Conservation (phyloP, 35 echinoderm and acorn worm genomes). For the Heliocidaris erythrogramma region DNA sequence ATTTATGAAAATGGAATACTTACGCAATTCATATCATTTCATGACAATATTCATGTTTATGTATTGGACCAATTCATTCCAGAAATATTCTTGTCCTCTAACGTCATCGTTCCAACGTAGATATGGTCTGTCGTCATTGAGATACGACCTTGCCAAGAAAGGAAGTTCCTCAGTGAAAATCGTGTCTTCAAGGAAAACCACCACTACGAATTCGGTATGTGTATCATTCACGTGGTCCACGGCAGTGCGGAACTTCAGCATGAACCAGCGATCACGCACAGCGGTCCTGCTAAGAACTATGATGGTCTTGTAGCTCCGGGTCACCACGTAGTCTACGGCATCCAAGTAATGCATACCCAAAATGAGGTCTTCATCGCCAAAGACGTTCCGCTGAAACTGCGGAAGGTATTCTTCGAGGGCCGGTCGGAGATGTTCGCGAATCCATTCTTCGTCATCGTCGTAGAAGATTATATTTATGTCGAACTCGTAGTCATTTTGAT, state of each 20-base stretch:
- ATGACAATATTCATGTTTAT: not conserved
- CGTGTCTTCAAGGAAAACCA: constrained; percentile 17
- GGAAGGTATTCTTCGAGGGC: not conserved
- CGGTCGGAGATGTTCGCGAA: not conserved
- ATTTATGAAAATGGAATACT: no score
- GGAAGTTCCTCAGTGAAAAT: not conserved
- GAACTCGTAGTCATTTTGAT: not conserved
- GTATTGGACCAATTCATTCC: not conserved
- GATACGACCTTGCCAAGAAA: not conserved
- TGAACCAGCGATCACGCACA: not conserved
- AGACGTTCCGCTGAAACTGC: constrained; percentile 4
- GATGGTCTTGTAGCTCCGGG: not conserved
- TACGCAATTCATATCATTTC: no score
- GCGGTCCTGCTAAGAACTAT: not conserved
- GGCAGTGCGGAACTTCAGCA: constrained; percentile 3
- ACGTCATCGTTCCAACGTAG: not conserved
- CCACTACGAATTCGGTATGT: not conserved
- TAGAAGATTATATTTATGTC: constrained; percentile 27
- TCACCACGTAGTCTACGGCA: not conserved
- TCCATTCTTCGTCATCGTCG: constrained; percentile 34
- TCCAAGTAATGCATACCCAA: constrained; percentile 5
- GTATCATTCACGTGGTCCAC: constrained; percentile 21
- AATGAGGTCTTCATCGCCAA: not conserved
- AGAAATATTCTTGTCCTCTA: constrained; percentile 32
- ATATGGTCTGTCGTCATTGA: not conserved